Evolutionary conservation across 2,888 invertebrate species (phyloP), one percentile per base, ranked within the genome.

Genomic region (Drosophila glabriapex): DNA sequence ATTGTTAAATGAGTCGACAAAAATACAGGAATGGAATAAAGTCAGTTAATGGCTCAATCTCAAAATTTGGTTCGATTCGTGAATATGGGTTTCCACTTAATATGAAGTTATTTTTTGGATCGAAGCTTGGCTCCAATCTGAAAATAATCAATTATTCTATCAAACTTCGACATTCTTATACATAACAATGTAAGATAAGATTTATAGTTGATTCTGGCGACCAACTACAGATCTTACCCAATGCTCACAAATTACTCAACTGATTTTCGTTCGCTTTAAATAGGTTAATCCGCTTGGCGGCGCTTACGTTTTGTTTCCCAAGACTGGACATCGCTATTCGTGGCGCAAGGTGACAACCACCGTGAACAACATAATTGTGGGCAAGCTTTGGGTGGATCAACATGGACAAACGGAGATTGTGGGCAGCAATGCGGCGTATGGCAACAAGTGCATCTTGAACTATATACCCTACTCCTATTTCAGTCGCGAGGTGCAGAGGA

Each of bases 361-460:
- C 7, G 99, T 99, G 60, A 99, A 99, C 95, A 99, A 99, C 94
- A 99, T 99, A 90, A 99, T 99, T 89, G 99, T 99, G 69, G 99
- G 99, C 80, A 98, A 98, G 94, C 95, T 99, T 85, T 99, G 99
- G 99, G 98, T 99, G 70, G 99, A 99, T 94, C 98, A 99, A 94
- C 98, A 99, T 93, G 99, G 99, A 54, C 99, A 99, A 93, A 99
- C 99, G 98, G 99, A 99, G 93, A 99, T 99, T 79, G 95, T 96
- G 71, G 96, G 96, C 73, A 95, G 95, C 84, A 99, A 99, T 93
- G 96, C 97, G 78, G 96, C 96, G 53, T 96, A 96, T 62, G 98
- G 98, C 61, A 97, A 98, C 92, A 98, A 97, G 93, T 99, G 99
- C 94, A 97, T 98, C 93, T 95, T 99, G 85, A 99, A 99, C 94